Conservation (phyloP, 2,888 invertebrate genomes). For the Luperina nickerlii region DNA sequence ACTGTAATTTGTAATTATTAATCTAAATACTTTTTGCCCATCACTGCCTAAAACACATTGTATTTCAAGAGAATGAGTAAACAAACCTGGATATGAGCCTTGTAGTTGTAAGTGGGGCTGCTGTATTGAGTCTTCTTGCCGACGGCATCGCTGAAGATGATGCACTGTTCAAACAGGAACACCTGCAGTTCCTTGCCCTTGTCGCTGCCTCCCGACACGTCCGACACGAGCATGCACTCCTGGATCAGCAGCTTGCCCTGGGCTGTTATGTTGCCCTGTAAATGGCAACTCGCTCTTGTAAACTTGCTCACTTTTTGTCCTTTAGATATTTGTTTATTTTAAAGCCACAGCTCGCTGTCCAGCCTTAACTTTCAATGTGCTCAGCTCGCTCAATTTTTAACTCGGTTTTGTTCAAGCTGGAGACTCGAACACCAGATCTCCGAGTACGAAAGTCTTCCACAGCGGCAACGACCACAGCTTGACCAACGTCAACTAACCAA, state of each 20-base stretch:
- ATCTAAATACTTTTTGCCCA: no score
- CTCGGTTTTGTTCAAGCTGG: conserved; percentile 6
- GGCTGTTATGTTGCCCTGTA: conserved; percentile 98
- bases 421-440: conserved; percentile 30
- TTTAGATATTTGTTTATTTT: background rate
- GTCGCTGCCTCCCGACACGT: conserved; percentile 88
- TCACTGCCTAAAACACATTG: background rate
- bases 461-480: background rate
- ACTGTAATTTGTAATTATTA: no score
- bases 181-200: conserved; percentile 95
- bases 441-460: background rate
- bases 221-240: conserved; percentile 94
- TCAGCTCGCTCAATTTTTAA: background rate
- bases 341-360: background rate
- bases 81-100: conserved; percentile 97
- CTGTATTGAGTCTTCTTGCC: conserved; percentile 98
- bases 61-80: background rate
- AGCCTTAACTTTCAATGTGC: background rate
- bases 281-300: conserved; percentile 38
- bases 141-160: conserved; percentile 98
- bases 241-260: conserved; percentile 98
- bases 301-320: conserved; percentile 1
- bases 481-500: background rate
- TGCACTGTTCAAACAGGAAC: conserved; percentile 99
- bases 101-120: conserved; percentile 98